Evolutionary conservation across 1,140 invertebrate genomes (phyloP), one percentile per base, ranked within the genome.

Genomic region (Xylocopa sonorina): DNA sequence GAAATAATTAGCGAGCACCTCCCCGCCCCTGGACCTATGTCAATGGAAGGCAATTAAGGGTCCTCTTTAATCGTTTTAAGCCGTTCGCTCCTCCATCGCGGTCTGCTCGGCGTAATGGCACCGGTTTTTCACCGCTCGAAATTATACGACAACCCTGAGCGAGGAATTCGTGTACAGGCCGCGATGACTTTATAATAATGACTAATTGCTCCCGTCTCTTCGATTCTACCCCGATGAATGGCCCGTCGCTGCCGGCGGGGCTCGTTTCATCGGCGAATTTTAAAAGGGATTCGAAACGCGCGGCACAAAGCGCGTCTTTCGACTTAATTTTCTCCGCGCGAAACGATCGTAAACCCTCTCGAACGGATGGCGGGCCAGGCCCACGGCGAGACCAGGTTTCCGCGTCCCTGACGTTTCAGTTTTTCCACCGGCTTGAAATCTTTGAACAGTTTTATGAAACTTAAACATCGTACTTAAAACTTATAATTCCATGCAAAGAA

Each of bases 401-500:
- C 10, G 12, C 12, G 29, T 55, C 32, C 38, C 41, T n/a, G 29
- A 68, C 69, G 57, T 77, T 77, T 46, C 46, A 76, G 73, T 68
- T 68, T 55, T 77, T 46, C 29, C 63, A 57, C n/a, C 24, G 12
- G 63, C 50, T 34, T 16, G 51, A 48, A 68, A 77, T 58, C 64
- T 77, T 68, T 24, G 51, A 77, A 34, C 74, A 69, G 64, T 69
- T 77, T 69, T 68, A 77, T 68, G 74, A 48, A 68, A 77, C 51
- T 77, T 77, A 77, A 77, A 77, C 64, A 77, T 77, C 64, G n/a
- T 41, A 43, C 74, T 77, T 68, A 58, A 77, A 77, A 77, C 51
- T 77, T 77, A 68, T 77, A 77, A 77, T 77, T 77, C 51, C 63
- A 77, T 77, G 64, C 63, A 68, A 68, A 55, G 74, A 77, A 77